Base-by-base conservation (phyloP, 2,113 vertebrate species). In the Macrotus californicus region DNA sequence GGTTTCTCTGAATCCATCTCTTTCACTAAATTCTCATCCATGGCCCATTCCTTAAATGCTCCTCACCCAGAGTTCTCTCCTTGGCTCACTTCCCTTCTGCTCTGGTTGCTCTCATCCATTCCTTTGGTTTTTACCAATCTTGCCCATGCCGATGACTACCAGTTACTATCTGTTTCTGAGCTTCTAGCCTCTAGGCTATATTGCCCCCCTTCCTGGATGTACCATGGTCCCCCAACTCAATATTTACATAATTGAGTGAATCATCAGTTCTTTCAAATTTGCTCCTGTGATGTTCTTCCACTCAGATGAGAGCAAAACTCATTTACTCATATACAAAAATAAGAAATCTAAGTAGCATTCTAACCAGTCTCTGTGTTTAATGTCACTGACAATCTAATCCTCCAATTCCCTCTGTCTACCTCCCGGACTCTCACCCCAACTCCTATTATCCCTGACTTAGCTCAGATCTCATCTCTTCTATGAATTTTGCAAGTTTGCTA, bases 71-170 rank as follows among this genome's bases (percentile, higher is more conserved):
- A 19, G 21, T 93, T 94, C 73, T 87, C 9, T 70, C 72, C 48
- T 31, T 90, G 67, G 73, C 52, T 18, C 13, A 48, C 52, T 82
- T 89, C 43, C 67, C 67, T 84, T 72, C 50, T 70, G 64, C 56
- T 93, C 50, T 81, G 39, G 54, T 56, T 87, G 90, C 92, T 7
- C 41, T 92, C 87, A 85, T 81, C 13, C 69, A 77, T 93, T 84
- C 66, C 31, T 94, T 92, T 82, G 84, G 61, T 46, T 89, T 73
- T 86, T 59, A 69, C 46, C 79, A 16, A 29, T 61, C n/a, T 26
- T 24, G 75, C n/a, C 31, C 34, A 80, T 6, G 39, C 69, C 50
- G 46, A 70, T 72, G 81, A 61, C 66, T 69, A 76, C 34, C 81
- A 67, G 70, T 12, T 87, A 61, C 7, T 72, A 31, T 29, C 46